phyloP scores from a whole-genome alignment of 2,888 invertebrate species.

The Acronicta leporina region DNA sequence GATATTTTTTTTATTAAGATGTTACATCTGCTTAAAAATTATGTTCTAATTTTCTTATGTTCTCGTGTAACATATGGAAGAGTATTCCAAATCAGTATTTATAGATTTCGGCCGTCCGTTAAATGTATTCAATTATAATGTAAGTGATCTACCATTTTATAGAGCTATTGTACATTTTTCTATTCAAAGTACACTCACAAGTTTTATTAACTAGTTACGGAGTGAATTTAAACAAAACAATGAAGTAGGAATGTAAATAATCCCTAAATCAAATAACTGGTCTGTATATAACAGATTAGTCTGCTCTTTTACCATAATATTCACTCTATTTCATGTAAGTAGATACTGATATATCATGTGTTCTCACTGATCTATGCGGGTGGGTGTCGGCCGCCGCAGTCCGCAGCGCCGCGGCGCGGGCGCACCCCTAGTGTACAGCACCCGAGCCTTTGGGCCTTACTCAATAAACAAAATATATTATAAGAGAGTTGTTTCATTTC shows the following conservation, averaged over 20 bases:
- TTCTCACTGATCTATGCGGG: neutral
- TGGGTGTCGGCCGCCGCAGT: neutral
- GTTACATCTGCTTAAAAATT: constrained; percentile 29
- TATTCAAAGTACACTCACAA: constrained; percentile 38
- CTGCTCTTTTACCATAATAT: constrained; percentile 8
- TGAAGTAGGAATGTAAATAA: constrained; percentile 13
- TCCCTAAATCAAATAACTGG: neutral
- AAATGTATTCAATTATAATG: constrained; percentile 48
- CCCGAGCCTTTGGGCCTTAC: constrained; percentile 69
- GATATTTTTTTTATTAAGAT: constrained; percentile 34
- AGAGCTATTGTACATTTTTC: constrained; percentile 49
- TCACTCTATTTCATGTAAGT: constrained; percentile 23
- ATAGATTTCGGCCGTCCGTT: constrained; percentile 55
- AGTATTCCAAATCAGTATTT: constrained; percentile 50
- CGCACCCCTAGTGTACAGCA: constrained; percentile 48
- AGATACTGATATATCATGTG: constrained; percentile 5
- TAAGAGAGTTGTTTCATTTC: constrained; percentile 25
- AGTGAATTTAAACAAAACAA: constrained; percentile 35
- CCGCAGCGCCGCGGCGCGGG: neutral
- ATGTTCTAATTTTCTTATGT: constrained; percentile 24
- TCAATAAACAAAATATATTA: constrained; percentile 67
- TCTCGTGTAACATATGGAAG: constrained; percentile 30
- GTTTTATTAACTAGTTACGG: constrained; percentile 26
- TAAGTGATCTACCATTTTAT: constrained; percentile 35
- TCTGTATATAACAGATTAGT: neutral